phyloP scores from a whole-genome alignment of 2,113 vertebrate genomes.

The Osmerus eperlanus region DNA sequence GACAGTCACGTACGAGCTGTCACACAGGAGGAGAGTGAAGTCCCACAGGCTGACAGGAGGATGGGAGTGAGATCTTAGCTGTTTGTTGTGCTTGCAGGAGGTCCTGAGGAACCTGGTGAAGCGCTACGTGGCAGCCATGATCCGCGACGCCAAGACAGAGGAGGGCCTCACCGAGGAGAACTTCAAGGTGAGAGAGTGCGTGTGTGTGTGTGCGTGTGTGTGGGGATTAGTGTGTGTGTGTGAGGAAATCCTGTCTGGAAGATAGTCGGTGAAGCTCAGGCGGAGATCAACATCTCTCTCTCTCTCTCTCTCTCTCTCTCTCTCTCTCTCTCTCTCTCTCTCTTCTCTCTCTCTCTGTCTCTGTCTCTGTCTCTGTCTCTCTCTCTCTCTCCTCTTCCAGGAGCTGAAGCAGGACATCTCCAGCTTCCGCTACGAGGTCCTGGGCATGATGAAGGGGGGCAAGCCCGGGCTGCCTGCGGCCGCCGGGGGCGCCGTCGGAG shows the following conservation, averaged over 20 bases:
- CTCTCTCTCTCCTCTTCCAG: conserved; percentile 56
- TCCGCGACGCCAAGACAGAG: conserved; percentile 98
- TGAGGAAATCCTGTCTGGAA: no score
- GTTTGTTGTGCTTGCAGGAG: conserved; percentile 72
- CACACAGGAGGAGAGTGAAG: no score
- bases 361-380: background rate
- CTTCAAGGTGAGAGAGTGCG: conserved; percentile 83
- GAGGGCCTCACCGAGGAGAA: conserved; percentile 98
- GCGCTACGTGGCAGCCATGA: conserved; percentile 97
- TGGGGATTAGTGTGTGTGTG: no score
- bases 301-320: background rate
- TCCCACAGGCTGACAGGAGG: no score
- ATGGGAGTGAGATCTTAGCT: no score
- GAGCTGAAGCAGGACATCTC: conserved; percentile 99
- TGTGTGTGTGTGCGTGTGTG: background rate
- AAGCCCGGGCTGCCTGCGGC: conserved; percentile 67
- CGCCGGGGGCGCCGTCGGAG: conserved; percentile 31
- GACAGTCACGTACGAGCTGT: no score
- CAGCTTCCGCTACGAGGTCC: conserved; percentile 97
- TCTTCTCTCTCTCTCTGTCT: conserved; percentile 1
- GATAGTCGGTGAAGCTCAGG: no score
- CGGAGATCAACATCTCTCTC: no score
- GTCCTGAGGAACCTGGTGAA: conserved; percentile 97
- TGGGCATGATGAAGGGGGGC: conserved; percentile 88
- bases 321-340: background rate